Evolutionary conservation across 1,140 invertebrate species (phyloP), one percentile per base, ranked within the genome.

Genomic region (Atta texana): DNA sequence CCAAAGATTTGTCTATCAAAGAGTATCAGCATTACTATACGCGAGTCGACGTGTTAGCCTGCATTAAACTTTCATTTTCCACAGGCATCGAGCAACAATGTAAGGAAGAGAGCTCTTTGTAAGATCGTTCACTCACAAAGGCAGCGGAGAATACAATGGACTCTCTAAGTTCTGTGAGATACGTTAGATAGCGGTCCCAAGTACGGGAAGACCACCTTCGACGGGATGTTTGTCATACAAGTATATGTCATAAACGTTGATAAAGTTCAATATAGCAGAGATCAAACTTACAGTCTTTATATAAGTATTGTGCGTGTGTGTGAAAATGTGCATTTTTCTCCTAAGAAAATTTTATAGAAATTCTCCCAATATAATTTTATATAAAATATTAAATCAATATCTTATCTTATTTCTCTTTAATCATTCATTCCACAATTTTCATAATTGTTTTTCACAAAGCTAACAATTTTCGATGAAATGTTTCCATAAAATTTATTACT

Each of bases 31-130:
- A 61, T 71, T 71, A 28, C 64, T 39, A 71, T 34, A 44, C 7
- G 24, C 24, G 39, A 51, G 53, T 51, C 24, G 69, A 28, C 16
- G 49, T 78, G 78, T 55, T 85, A 44, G 61, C 76, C 72, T 81
- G 88, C 84, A 91, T 92, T 90, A 93, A 92, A 93, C 91, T 93
- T 93, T 91, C 92, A 91, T 93, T 92, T 92, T 92, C 92, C 87
- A 82, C 64, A 72, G 59, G 69, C 72, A 87, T 87, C 64, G 87
- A 78, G 88, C 80, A 90, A 91, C 91, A 92, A 92, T 92, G 89
- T 64, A 66, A 89, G 80, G 87, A 78, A 57, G 61, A 63, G 86
- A n/a, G 61, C 49, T 92, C 86, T 91, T 86, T 89, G 75, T 85
- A 88, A 87, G 86, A 75, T 84, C 61, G 61, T 84, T 74, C 28